These are phyloP conservation scores for Cavia aperea DNA, from an alignment of 2,113 vertebrate genomes.

Conservation along the genomic window DNA sequence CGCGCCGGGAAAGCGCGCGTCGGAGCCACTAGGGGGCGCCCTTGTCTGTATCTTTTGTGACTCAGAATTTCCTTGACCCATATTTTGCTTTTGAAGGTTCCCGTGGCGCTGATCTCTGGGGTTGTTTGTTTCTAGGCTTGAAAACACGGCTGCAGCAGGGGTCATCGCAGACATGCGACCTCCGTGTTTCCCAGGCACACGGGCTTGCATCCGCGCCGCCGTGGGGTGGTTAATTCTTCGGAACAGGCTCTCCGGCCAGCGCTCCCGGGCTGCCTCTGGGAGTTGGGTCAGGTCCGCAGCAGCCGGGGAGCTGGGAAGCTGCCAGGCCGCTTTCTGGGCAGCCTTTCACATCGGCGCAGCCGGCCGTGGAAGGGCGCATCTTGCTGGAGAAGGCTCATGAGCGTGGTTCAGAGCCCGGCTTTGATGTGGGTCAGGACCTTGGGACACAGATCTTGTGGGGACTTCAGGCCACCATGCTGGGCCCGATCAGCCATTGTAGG, in stretches of 20 bases:
- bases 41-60: background rate
- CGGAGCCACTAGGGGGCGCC: conserved; percentile 71
- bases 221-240: background rate
- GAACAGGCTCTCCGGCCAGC: rapidly evolving
- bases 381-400: rapidly evolving
- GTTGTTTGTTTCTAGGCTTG: background rate
- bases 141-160: background rate
- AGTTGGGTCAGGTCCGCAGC: rapidly evolving
- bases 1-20: rapidly evolving
- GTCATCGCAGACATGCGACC: background rate
- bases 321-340: background rate
- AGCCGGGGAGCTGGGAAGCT: rapidly evolving
- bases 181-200: rapidly evolving
- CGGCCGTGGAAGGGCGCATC: rapidly evolving
- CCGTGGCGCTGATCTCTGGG: background rate
- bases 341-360: rapidly evolving
- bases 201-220: background rate
- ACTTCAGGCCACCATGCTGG: background rate
- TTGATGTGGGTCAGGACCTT: background rate
- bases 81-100: conserved; percentile 31
- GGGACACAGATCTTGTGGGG: background rate
- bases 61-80: background rate
- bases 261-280: background rate
- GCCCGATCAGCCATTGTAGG: rapidly evolving
- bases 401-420: background rate